Conservation (phyloP, 2,797 vertebrate genomes). For the Synaphobranchus kaupii region DNA sequence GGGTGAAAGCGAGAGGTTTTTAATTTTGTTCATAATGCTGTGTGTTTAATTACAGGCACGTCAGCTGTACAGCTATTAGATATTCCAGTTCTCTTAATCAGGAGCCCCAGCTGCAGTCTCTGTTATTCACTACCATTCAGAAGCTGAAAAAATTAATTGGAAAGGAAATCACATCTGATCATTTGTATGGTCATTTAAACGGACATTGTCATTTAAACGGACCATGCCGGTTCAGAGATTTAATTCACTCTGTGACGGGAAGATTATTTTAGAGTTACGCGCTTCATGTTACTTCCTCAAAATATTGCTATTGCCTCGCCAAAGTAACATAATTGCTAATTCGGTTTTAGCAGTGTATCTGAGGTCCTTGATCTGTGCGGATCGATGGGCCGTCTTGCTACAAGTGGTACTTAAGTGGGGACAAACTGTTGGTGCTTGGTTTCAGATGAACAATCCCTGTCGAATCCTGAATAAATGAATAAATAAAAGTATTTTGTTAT, state of each 20-base stretch:
- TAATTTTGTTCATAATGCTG: background rate
- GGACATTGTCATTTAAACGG: background rate
- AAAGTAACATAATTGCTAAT: background rate
- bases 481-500: too few relatives aligned
- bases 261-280: background rate
- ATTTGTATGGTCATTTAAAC: background rate
- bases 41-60: background rate
- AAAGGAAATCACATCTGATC: background rate
- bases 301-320: background rate
- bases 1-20: background rate
- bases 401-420: background rate
- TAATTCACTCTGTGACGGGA: background rate
- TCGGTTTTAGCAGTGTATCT: background rate
- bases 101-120: background rate
- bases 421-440: background rate
- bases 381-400: background rate
- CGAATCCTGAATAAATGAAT: too few relatives aligned
- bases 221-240: background rate
- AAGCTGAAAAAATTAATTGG: background rate
- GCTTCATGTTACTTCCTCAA: background rate
- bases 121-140: background rate
- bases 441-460: background rate
- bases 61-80: background rate
- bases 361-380: background rate
- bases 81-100: background rate